Conservation (phyloP, 2,797 vertebrate species). For the Cyprinodon diabolis region DNA sequence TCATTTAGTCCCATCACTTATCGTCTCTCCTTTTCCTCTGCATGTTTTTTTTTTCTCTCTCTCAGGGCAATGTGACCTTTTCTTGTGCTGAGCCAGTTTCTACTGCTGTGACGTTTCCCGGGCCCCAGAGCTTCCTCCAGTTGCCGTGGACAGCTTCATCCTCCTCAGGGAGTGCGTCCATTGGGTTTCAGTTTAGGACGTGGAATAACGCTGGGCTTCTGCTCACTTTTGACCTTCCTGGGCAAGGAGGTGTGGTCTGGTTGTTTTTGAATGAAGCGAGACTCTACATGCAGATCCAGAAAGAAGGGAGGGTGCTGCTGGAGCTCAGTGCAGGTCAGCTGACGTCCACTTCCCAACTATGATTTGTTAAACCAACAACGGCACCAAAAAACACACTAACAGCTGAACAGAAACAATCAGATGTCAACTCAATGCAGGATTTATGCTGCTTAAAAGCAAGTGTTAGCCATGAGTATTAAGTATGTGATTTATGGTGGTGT, state of each 20-base stretch:
- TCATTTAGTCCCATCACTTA: constrained; percentile 12
- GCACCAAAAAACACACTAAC: neutral
- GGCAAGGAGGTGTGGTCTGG: constrained; percentile 76
- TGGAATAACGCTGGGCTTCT: constrained; percentile 91
- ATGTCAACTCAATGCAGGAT: too few species aligned
- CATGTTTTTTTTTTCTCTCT: constrained; percentile 41
- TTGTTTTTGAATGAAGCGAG: constrained; percentile 85
- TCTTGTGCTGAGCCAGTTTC: constrained; percentile 84
- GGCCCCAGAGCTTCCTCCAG: constrained; percentile 84
- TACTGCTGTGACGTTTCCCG: constrained; percentile 88
- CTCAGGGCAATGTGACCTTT: constrained; percentile 89
- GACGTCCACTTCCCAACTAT: too few species aligned
- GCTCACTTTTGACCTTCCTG: constrained; percentile 80
- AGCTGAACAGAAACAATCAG: too few species aligned
- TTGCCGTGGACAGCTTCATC: constrained; percentile 64
- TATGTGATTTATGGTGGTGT: too few species aligned
- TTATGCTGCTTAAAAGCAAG: too few species aligned
- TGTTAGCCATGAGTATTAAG: too few species aligned
- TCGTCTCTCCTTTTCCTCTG: neutral
- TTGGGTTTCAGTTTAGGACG: constrained; percentile 89
- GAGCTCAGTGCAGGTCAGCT: constrained; percentile 86
- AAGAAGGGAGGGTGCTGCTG: constrained; percentile 76
- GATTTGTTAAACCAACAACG: neutral
- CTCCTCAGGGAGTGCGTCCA: constrained; percentile 61
- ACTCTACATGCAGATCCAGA: constrained; percentile 83